These are phyloP conservation scores for Eupithecia vulgata DNA, from an alignment of 2,888 invertebrate species.

Conservation along the genomic window DNA sequence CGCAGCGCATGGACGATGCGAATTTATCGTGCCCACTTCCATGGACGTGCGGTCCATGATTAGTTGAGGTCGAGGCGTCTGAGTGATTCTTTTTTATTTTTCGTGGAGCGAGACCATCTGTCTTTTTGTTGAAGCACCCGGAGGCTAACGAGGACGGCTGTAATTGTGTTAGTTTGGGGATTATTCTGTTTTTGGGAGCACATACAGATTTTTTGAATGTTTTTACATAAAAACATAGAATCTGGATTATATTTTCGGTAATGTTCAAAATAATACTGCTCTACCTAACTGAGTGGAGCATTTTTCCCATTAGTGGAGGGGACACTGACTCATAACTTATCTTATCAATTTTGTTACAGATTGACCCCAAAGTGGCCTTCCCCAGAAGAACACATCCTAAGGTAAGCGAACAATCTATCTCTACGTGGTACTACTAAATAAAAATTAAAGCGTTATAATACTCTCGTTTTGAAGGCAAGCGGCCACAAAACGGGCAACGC, in stretches of 20 bases:
- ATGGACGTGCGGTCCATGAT: conserved; percentile 71
- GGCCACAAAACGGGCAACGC: conserved; percentile 59
- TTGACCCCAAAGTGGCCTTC: conserved; percentile 99
- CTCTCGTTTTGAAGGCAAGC: conserved; percentile 69
- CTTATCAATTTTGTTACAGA: conserved; percentile 86
- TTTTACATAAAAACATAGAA: background rate
- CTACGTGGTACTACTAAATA: conserved; percentile 60
- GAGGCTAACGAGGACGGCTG: conserved; percentile 31
- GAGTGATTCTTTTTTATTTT: conserved; percentile 58
- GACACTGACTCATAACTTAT: background rate
- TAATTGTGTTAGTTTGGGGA: conserved; percentile 28
- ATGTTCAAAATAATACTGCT: background rate
- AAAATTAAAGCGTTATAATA: conserved; percentile 70
- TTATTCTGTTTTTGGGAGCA: conserved; percentile 19
- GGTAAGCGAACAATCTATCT: conserved; percentile 86
- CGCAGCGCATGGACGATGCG: conserved; percentile 69
- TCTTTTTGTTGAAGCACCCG: conserved; percentile 28
- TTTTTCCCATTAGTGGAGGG: background rate
- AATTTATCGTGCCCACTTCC: conserved; percentile 73
- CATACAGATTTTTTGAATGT: conserved; percentile 10
- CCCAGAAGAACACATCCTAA: conserved; percentile 99
- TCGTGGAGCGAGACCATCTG: conserved; percentile 25
- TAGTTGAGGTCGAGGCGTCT: conserved; percentile 65
- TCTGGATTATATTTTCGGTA: background rate
- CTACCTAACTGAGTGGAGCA: background rate